Evolutionary conservation across 2,113 vertebrate species (phyloP).

Genomic region (Noctilio leporinus): DNA sequence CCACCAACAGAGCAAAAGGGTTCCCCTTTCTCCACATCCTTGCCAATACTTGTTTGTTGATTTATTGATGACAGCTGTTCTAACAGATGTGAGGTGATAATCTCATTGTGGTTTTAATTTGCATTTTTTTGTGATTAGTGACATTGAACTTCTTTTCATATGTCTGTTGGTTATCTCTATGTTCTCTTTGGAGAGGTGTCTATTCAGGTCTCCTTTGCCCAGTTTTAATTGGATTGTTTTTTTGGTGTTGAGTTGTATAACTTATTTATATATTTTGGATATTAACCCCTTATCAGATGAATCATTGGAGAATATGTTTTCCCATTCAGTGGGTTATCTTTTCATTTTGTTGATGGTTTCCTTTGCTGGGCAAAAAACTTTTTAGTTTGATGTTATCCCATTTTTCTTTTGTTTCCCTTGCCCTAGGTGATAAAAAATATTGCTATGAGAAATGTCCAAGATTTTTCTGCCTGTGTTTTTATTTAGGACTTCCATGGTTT

Average conservation of each 20-base stretch:
- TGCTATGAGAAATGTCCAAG: background rate
- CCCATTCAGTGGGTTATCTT: background rate
- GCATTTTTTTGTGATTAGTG: too few species aligned
- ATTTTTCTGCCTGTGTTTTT: background rate
- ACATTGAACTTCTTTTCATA: too few species aligned
- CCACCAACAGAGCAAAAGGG: too few species aligned
- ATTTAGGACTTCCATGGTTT: background rate
- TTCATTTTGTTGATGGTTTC: background rate
- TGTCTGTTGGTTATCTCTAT: too few species aligned
- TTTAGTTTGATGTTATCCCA: background rate
- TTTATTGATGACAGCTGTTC: background rate
- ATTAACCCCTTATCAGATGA: background rate
- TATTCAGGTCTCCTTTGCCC: too few species aligned
- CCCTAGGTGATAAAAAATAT: background rate
- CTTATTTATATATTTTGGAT: background rate
- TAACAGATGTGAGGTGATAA: background rate
- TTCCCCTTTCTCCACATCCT: too few species aligned
- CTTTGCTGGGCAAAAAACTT: background rate
- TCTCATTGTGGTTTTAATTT: too few species aligned
- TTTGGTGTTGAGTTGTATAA: too few species aligned
- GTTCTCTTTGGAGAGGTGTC: too few species aligned
- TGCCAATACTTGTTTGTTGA: background rate
- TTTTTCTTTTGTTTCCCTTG: background rate
- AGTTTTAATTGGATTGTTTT: too few species aligned
- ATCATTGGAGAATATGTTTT: background rate